phyloP scores from a whole-genome alignment of 2,797 vertebrate genomes.

The Sebastiscus tertius region DNA sequence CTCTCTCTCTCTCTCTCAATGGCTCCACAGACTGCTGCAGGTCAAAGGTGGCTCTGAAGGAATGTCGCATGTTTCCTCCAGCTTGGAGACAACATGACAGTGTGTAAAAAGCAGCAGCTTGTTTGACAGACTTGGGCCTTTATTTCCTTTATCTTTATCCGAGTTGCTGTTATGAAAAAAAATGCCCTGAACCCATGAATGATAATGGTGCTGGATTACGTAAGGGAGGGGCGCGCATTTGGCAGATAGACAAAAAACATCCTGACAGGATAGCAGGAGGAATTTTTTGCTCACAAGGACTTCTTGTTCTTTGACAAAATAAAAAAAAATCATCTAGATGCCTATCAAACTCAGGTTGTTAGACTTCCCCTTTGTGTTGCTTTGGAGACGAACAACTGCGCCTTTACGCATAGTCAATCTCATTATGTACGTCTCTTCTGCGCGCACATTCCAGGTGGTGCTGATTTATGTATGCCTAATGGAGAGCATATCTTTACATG shows the following conservation, averaged over 20 bases:
- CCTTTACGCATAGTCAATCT: constrained; percentile 18
- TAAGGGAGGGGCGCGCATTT: constrained; percentile 54
- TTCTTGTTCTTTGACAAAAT: constrained; percentile 25
- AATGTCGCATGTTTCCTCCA: constrained; percentile 61
- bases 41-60: constrained; percentile 59
- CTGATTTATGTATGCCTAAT: constrained; percentile 15
- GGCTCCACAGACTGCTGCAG: constrained; percentile 24
- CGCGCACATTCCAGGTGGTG: background rate
- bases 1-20: background rate
- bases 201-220: constrained; percentile 48
- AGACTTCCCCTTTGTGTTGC: background rate
- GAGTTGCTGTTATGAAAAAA: constrained; percentile 24
- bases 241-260: constrained; percentile 57
- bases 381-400: background rate
- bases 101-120: background rate
- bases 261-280: constrained; percentile 21
- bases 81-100: background rate
- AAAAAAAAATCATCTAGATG: constrained; percentile 5
- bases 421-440: background rate
- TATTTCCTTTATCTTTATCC: background rate
- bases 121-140: background rate
- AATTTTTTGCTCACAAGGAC: constrained; percentile 35
- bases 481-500: constrained; percentile 7
- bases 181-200: constrained; percentile 50
- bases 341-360: background rate